Base-by-base conservation (phyloP, 2,113 vertebrate genomes). In the Bos taurus region DNA sequence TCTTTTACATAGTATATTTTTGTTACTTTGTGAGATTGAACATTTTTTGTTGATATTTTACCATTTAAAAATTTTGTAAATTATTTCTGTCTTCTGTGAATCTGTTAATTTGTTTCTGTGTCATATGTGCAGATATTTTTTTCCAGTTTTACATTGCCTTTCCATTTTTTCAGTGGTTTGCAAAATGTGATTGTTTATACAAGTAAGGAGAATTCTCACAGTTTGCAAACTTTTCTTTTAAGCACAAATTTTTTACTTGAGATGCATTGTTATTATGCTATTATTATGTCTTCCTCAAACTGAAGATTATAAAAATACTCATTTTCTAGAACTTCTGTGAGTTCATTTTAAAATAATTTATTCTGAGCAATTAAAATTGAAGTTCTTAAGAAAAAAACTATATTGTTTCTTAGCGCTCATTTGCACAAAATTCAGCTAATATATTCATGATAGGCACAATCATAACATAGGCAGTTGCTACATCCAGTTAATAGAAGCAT, bases 41-140 rank as follows among this genome's bases (percentile, higher is more conserved):
- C 33, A 88, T 80, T 96, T 96, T 93, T 83, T 33, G 54, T 50
- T 60, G 40, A 74, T 94, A 71, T 88, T 96, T 97, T 96, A 71
- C 67, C 86, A 96, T 96, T 96, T 97, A 28, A 93, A 80, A 86
- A 43, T 93, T 97, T 88, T 93, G 21, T 97, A 77, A 92, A 90
- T 93, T 97, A 46, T 88, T 54, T 85, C 2, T 74, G 82, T 97
- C 67, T 95, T 91, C 59, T 89, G 67, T 97, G 36, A 54, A 90
- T 93, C 36, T 88, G 16, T 94, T 95, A 71, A 52, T 87, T 93
- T 97, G 6, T 90, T 40, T 40, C 46, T 96, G 87, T 95, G n/a
- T 96, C 60, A 56, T 54, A 46, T 56, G 19, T 78, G 26, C 50
- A 92, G 33, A 48, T 83, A 33, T 56, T 71, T 94, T 91, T 94